A percentile compares a stretch with the other conserved stretches of the same genome.
phyloP scores from a whole-genome alignment of 1,140 invertebrate species.

The Coboldia fuscipes region DNA sequence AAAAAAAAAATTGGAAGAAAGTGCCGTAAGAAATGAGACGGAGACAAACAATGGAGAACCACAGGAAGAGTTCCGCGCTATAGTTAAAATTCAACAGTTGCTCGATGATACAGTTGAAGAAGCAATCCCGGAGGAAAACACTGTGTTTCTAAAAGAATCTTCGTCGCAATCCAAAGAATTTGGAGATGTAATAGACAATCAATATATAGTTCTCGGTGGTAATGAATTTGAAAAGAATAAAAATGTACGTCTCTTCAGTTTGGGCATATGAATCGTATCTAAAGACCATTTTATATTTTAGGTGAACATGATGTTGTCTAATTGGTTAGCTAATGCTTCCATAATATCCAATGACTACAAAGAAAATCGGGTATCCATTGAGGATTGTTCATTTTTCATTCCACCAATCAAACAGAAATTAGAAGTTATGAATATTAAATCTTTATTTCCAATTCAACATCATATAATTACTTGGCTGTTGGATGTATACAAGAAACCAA shows the following conservation, averaged over 20 bases:
- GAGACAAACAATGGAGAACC: too few relatives aligned
- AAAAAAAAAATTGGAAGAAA: slow-evolving; percentile 4
- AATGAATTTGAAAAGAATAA: slow-evolving; percentile 25
- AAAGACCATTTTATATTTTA: too few relatives aligned
- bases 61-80: slow-evolving; percentile 1
- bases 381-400: slow-evolving; percentile 36
- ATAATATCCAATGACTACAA: slow-evolving; percentile 49
- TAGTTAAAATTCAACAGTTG: not conserved
- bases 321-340: slow-evolving; percentile 67
- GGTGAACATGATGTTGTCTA: slow-evolving; percentile 54
- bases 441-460: slow-evolving; percentile 76
- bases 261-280: too few relatives aligned
- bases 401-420: slow-evolving; percentile 37
- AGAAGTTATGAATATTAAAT: slow-evolving; percentile 44
- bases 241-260: too few relatives aligned
- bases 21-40: slow-evolving; percentile 3
- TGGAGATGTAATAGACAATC: slow-evolving; percentile 2
- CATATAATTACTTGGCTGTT: slow-evolving; percentile 65
- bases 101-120: not conserved
- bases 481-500: slow-evolving; percentile 30
- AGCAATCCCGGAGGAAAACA: not conserved
- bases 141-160: slow-evolving; percentile 2
- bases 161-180: slow-evolving; percentile 5
- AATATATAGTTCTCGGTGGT: slow-evolving; percentile 27
- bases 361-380: slow-evolving; percentile 30